Evolutionary conservation across 2,888 invertebrate genomes (phyloP), one percentile per base, ranked within the genome.

Genomic region (Dolomedes plantarius): DNA sequence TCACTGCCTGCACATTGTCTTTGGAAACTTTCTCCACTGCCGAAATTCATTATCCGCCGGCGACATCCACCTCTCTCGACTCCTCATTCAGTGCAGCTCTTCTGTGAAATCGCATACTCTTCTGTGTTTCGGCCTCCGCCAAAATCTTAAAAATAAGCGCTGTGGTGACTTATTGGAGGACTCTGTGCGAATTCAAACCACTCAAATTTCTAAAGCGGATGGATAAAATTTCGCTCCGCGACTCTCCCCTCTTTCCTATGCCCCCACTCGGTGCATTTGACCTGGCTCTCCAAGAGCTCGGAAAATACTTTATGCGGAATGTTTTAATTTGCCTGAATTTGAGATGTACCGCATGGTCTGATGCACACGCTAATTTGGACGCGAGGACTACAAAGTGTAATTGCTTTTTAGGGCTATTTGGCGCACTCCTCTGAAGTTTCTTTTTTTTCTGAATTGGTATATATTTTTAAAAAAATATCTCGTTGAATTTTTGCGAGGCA

Each of bases 341-440:
- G 62, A 56, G 56, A 41, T 68, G 68, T 29, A 23, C 28, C 28
- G n/a, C 65, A 75, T 62, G 86, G 69, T 74, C 46, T 36, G 68
- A 23, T 87, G 78, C 73, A 16, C 74, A 29, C 87, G 79, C 77
- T 87, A 87, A 87, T 87, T 87, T 87, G 77, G 41, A n/a, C 19
- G 50, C 19, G 23, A 28, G 62, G 29, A n/a, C 56, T 1, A 23
- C 56, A 56, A 56, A 56, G 56, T 56, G 77, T 87, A 87, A 87
- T 87, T 87, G 87, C 87, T 87, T 82, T 87, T 87, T 82, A 82
- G 87, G 82, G 77, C 87, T 87, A 87, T 87, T 87, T 87, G 85
- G 36, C 73, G 73, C 36, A 65, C 73, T 80, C 73, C 32, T 77
- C 50, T 39, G 19, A 23, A 56, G 23, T n/a, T n/a, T n/a, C n/a